Evolutionary conservation across 2,797 vertebrate species (phyloP).

Genomic region (Sebastolobus altivelis): DNA sequence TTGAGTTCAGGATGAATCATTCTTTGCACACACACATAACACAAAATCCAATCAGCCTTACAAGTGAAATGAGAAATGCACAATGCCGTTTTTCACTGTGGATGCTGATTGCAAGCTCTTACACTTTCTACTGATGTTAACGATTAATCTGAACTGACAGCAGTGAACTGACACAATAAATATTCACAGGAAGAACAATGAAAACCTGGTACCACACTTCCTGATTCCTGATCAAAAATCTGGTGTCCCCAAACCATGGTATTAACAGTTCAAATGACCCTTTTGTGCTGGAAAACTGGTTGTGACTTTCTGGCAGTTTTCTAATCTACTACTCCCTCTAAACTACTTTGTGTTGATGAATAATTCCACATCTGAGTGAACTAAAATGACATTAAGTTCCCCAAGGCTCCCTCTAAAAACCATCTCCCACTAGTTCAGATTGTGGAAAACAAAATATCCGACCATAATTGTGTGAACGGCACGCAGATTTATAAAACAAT

Average conservation of each 20-base stretch:
- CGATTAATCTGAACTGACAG: constrained; percentile 10
- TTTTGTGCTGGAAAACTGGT: neutral
- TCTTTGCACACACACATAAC: constrained; percentile 4
- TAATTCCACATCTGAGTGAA: neutral
- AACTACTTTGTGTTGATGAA: neutral
- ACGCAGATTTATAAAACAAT: neutral
- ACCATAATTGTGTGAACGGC: too few species aligned
- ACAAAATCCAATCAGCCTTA: constrained; percentile 28
- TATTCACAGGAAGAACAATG: neutral
- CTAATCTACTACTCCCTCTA: neutral
- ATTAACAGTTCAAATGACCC: neutral
- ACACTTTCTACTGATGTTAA: neutral
- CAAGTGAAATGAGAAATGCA: neutral
- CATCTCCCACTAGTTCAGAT: neutral
- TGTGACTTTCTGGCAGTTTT: neutral
- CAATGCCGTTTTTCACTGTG: constrained; percentile 15
- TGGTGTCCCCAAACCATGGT: neutral
- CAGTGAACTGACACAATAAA: constrained; percentile 4
- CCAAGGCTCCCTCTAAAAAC: neutral
- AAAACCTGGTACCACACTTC: too few species aligned
- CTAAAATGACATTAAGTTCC: neutral
- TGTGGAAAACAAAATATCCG: neutral
- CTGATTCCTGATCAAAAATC: neutral
- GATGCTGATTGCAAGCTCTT: constrained; percentile 5
- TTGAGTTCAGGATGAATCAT: constrained; percentile 10